Conservation (phyloP, 2,113 vertebrate species). For the Notiomystis cincta region DNA sequence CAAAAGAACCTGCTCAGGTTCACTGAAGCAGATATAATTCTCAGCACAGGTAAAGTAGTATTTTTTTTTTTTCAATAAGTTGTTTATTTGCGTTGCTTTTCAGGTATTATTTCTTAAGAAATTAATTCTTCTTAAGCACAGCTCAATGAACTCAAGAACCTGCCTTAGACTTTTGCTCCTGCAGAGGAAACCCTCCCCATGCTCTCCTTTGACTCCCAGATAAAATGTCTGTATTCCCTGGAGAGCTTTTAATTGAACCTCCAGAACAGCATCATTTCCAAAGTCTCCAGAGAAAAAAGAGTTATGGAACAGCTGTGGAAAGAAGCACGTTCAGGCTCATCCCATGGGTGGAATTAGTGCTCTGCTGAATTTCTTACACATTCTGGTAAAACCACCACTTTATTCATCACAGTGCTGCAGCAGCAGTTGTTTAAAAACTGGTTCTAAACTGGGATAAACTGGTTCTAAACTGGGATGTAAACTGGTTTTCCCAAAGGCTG, state of each 20-base stretch:
- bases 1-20: background rate
- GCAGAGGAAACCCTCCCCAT: background rate
- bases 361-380: background rate
- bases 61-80: background rate
- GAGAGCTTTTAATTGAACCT: background rate
- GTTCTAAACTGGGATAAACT: accelerated
- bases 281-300: background rate
- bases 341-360: background rate
- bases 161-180: background rate
- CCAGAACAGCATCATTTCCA: background rate
- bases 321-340: background rate
- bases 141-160: background rate
- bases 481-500: background rate
- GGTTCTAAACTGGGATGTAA: background rate
- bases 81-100: conserved; percentile 3
- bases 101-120: background rate
- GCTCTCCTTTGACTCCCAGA: background rate
- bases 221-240: background rate
- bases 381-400: background rate
- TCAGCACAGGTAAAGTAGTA: background rate
- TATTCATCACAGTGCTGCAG: background rate
- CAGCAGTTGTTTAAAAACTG: background rate
- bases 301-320: background rate
- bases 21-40: conserved; percentile 15
- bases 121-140: background rate